A percentile compares a stretch with the other conserved stretches of the same genome.
Conservation (phyloP, 2,888 invertebrate genomes). For the Pinctada fucata region DNA sequence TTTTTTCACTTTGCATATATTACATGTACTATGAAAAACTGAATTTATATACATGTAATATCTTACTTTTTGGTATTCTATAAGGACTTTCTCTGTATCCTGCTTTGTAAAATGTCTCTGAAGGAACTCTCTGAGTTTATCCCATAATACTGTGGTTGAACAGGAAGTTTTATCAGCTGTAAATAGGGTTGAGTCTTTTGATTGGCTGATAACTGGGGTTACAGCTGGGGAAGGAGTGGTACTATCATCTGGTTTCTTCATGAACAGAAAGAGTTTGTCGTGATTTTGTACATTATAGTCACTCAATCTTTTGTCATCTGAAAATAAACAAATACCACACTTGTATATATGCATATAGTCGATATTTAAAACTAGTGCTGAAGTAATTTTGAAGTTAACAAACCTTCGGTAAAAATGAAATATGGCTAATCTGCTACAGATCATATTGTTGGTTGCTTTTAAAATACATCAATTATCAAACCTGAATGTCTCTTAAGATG, state of each 20-base stretch:
- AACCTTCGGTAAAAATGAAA: too few relatives aligned
- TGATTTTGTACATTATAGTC: slow-evolving; percentile 65
- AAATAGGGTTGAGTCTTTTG: slow-evolving; percentile 26
- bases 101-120: slow-evolving; percentile 66
- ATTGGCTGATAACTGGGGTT: slow-evolving; percentile 42
- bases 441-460: too few relatives aligned
- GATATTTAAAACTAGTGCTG: neutral
- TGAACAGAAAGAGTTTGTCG: slow-evolving; percentile 61
- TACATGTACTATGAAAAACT: neutral
- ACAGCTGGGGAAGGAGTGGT: slow-evolving; percentile 37
- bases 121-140: slow-evolving; percentile 60
- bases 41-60: neutral
- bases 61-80: slow-evolving; percentile 67
- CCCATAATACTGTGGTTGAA: slow-evolving; percentile 57
- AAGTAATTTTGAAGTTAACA: too few relatives aligned
- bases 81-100: slow-evolving; percentile 66
- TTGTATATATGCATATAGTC: neutral
- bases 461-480: too few relatives aligned
- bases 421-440: too few relatives aligned
- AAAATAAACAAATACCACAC: slow-evolving; percentile 24
- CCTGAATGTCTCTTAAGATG: too few relatives aligned
- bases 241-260: slow-evolving; percentile 54
- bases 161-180: slow-evolving; percentile 28
- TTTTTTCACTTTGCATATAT: too few relatives aligned
- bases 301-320: slow-evolving; percentile 64